phyloP scores from a whole-genome alignment of 2,113 vertebrate species.

The Onychorhynchus coronatus region DNA sequence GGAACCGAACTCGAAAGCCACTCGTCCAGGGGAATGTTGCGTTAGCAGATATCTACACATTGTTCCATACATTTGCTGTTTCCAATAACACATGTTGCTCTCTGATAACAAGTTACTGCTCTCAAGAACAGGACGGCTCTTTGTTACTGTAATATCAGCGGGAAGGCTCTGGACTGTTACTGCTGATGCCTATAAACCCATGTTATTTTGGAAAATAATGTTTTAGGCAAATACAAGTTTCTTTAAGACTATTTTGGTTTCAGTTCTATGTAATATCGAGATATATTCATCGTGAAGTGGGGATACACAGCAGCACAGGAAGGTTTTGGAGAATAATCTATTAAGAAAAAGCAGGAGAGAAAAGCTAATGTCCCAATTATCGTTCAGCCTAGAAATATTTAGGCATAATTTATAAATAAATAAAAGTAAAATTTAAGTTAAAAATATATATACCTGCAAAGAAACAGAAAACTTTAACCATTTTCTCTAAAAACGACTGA shows the following conservation, averaged over 20 bases:
- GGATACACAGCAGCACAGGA: background rate
- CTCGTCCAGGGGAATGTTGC: background rate
- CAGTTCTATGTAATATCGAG: background rate
- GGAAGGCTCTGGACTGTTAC: background rate
- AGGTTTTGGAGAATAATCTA: background rate
- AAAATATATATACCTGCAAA: background rate
- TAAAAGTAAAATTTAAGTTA: background rate
- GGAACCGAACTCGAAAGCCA: background rate
- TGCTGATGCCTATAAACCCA: background rate
- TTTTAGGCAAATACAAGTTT: background rate
- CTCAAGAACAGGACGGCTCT: background rate
- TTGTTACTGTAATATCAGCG: background rate
- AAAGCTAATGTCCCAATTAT: background rate
- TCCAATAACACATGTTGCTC: background rate
- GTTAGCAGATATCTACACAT: background rate
- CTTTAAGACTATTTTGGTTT: background rate
- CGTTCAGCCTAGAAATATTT: background rate
- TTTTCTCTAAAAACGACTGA: background rate
- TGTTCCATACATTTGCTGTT: background rate
- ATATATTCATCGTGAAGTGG: background rate
- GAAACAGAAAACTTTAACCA: background rate
- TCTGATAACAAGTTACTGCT: slow-evolving; percentile 19
- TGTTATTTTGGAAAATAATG: background rate
- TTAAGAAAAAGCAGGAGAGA: background rate
- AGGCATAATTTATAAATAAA: background rate